Evolutionary conservation across 2,113 vertebrate genomes (phyloP).

Genomic region (Sclerurus mexicanus): DNA sequence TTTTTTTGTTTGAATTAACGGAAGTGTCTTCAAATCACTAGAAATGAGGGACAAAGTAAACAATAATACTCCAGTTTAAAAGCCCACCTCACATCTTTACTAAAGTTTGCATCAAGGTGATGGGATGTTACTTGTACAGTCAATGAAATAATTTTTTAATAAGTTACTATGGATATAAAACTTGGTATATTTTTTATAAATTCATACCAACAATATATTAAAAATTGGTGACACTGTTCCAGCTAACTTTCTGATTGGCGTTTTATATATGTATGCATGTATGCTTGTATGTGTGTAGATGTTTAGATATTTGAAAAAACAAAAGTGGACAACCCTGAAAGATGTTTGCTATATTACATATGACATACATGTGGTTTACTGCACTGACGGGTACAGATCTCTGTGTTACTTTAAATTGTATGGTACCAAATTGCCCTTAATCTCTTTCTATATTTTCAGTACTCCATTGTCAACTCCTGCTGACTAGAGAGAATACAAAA

Average conservation of each 20-base stretch:
- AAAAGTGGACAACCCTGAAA: neutral
- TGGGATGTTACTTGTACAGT: neutral
- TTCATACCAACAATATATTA: neutral
- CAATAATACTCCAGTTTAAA: neutral
- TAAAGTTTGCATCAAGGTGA: neutral
- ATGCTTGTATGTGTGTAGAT: neutral
- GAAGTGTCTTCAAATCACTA: neutral
- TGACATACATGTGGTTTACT: neutral
- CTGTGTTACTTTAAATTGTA: neutral
- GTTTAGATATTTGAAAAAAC: neutral
- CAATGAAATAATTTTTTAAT: neutral
- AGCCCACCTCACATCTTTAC: rapidly evolving
- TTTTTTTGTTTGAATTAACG: neutral
- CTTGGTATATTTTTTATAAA: neutral
- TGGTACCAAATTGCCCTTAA: neutral
- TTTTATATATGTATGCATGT: neutral
- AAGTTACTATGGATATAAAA: neutral
- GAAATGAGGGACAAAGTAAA: neutral
- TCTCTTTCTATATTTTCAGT: neutral
- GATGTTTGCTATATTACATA: neutral
- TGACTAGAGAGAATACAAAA: neutral
- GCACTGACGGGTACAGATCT: neutral
- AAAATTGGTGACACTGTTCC: neutral
- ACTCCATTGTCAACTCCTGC: neutral
- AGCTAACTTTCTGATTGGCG: neutral